Conservation (phyloP, 2,113 vertebrate species). For the Caretta caretta region DNA sequence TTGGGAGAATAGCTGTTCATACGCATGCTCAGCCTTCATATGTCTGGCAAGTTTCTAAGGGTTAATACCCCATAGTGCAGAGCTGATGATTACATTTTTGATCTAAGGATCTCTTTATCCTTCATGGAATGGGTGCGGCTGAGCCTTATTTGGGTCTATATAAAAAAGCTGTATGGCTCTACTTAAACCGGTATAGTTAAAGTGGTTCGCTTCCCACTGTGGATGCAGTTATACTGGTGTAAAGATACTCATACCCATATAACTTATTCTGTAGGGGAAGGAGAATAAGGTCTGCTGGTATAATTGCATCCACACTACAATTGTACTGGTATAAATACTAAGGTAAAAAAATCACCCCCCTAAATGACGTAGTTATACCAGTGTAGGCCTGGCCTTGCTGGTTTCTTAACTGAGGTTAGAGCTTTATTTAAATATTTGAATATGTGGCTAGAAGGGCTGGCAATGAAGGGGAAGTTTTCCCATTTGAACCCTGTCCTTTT, state of each 20-base stretch:
- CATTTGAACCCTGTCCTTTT: background rate
- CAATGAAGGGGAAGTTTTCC: background rate
- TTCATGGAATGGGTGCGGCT: background rate
- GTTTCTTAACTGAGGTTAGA: conserved; percentile 19
- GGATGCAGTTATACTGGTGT: background rate
- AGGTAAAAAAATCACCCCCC: background rate
- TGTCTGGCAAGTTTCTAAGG: background rate
- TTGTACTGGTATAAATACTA: background rate
- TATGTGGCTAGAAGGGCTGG: background rate
- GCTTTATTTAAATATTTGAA: background rate
- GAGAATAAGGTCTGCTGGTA: background rate
- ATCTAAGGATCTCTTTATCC: background rate
- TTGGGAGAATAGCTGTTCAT: background rate
- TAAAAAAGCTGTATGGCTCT: fast-evolving
- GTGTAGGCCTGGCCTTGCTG: background rate
- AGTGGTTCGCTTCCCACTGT: background rate
- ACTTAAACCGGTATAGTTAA: background rate
- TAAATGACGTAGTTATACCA: background rate
- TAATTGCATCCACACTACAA: background rate
- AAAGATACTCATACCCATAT: background rate
- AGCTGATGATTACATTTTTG: background rate
- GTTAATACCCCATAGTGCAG: fast-evolving
- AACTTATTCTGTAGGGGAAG: background rate
- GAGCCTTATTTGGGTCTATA: background rate
- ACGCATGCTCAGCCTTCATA: background rate